A percentile compares a stretch with the other conserved stretches of the same genome.
Conservation (phyloP, 2,113 vertebrate genomes). For the Tetrao urogallus region DNA sequence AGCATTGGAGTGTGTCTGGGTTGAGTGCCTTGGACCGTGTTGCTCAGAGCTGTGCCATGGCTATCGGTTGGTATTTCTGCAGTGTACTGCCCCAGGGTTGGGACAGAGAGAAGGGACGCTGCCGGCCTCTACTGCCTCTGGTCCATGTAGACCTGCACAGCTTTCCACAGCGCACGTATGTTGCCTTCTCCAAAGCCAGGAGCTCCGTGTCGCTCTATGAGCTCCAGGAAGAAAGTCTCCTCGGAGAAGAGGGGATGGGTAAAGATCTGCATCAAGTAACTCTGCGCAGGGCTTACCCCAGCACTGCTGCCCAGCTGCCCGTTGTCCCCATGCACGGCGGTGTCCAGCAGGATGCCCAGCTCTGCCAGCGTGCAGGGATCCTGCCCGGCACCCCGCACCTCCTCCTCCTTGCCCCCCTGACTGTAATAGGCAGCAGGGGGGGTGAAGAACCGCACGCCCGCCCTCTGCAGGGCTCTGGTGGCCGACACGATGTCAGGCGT, state of each 20-base stretch:
- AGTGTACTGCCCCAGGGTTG: accelerated
- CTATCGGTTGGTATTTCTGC: accelerated
- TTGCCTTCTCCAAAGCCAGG: slow-evolving; percentile 93
- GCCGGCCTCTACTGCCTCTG: background rate
- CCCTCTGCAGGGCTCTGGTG: slow-evolving; percentile 64
- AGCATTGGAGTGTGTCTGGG: accelerated
- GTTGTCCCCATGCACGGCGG: slow-evolving; percentile 29
- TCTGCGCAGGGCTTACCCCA: background rate
- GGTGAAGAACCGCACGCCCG: slow-evolving; percentile 82
- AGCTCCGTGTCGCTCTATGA: slow-evolving; percentile 90
- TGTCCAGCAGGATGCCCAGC: slow-evolving; percentile 91
- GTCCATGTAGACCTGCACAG: slow-evolving; percentile 87
- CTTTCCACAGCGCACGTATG: slow-evolving; percentile 90
- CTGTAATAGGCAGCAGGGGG: slow-evolving; percentile 88
- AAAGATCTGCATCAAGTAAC: slow-evolving; percentile 92
- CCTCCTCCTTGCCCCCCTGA: slow-evolving; percentile 82
- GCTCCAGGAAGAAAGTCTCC: slow-evolving; percentile 94
- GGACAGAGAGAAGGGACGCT: background rate
- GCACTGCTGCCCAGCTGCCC: accelerated
- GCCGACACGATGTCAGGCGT: slow-evolving; percentile 84
- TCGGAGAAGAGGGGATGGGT: slow-evolving; percentile 90
- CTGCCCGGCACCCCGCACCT: slow-evolving; percentile 84
- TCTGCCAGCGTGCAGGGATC: slow-evolving; percentile 77
- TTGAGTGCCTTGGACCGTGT: background rate
- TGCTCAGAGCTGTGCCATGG: background rate